A percentile compares a stretch with the other conserved stretches of the same genome.
These are phyloP conservation scores for Pagetopsis macropterus DNA, from an alignment of 2,797 vertebrate species.

Conservation along the genomic window DNA sequence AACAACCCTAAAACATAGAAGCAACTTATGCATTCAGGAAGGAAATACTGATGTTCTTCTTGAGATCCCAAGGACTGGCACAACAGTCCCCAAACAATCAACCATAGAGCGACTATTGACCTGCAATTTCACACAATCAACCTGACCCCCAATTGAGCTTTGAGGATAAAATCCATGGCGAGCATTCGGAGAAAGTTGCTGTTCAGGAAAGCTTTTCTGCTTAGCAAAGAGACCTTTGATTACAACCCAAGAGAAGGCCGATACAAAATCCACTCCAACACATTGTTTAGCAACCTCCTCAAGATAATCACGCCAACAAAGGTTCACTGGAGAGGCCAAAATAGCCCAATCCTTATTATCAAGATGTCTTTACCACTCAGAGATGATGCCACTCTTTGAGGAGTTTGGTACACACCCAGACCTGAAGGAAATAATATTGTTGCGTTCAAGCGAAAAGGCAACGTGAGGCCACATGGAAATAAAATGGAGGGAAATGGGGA, in stretches of 20 bases:
- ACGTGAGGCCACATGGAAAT: slow-evolving; percentile 13
- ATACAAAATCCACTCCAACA: slow-evolving; percentile 20
- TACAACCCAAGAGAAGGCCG: slow-evolving; percentile 15
- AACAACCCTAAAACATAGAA: not conserved
- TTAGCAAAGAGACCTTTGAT: slow-evolving; percentile 43
- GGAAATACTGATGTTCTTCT: slow-evolving; percentile 17
- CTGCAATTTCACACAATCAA: slow-evolving; percentile 53
- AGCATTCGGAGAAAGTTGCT: slow-evolving; percentile 23
- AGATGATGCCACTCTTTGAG: slow-evolving; percentile 17
- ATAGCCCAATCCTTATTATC: slow-evolving; percentile 14
- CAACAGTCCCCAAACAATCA: slow-evolving; percentile 39
- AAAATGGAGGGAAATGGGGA: slow-evolving; percentile 36
- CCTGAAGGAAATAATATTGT: slow-evolving; percentile 9
- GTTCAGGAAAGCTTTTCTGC: slow-evolving; percentile 34
- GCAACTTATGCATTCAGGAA: not conserved
- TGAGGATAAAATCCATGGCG: slow-evolving; percentile 24
- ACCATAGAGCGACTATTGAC: slow-evolving; percentile 34
- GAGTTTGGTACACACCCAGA: slow-evolving; percentile 7
- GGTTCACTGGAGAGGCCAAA: slow-evolving; percentile 21
- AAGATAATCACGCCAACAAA: slow-evolving; percentile 25
- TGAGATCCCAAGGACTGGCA: slow-evolving; percentile 3
- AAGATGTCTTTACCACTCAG: slow-evolving; percentile 13
- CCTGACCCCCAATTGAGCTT: slow-evolving; percentile 19
- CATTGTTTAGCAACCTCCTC: slow-evolving; percentile 29
- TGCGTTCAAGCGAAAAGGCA: slow-evolving; percentile 26